Conservation (phyloP, 2,797 vertebrate species). For the Fistularia commersonii region DNA sequence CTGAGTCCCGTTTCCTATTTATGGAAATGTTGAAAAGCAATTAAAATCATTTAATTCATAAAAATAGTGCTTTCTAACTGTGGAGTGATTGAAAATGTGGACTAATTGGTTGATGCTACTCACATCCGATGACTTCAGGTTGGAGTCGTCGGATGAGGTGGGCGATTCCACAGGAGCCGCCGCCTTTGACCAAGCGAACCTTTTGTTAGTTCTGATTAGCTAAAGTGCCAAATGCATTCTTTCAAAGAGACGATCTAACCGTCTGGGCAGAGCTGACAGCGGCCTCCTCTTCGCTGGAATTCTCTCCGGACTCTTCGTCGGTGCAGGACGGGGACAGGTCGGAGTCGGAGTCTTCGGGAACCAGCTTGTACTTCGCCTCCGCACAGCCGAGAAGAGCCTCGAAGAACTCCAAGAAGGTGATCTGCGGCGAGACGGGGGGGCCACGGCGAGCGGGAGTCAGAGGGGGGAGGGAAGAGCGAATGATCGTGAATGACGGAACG, state of each 20-base stretch:
- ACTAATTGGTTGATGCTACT: too few species aligned
- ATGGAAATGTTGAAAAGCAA: background rate
- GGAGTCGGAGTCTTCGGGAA: constrained; percentile 2
- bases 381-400: constrained; percentile 86
- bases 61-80: background rate
- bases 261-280: too few species aligned
- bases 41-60: background rate
- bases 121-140: too few species aligned
- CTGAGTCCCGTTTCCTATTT: constrained; percentile 36
- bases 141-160: too few species aligned
- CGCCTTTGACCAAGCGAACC: too few species aligned
- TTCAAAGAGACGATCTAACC: too few species aligned
- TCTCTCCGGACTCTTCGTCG: background rate
- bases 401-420: constrained; percentile 92
- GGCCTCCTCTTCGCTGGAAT: constrained; percentile 1
- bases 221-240: too few species aligned
- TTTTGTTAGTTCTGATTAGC: too few species aligned
- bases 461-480: background rate
- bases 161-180: too few species aligned
- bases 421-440: constrained; percentile 59
- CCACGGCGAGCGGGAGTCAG: background rate
- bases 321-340: background rate
- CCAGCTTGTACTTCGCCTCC: constrained; percentile 53
- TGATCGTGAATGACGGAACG: background rate
- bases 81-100: too few species aligned